These are phyloP conservation scores for Papilio glaucus DNA, from an alignment of 1,140 invertebrate species.

Conservation along the genomic window DNA sequence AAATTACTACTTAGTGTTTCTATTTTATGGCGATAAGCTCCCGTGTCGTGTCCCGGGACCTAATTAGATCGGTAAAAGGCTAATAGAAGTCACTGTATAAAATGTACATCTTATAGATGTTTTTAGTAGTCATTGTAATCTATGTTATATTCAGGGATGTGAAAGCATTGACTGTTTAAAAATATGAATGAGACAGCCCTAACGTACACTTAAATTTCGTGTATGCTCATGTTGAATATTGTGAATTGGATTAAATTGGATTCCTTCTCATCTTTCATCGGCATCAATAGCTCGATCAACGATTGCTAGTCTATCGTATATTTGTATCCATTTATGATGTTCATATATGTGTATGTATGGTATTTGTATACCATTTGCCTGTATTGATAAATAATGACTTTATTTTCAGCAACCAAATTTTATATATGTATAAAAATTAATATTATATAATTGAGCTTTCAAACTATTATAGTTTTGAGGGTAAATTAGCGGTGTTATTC, in stretches of 20 bases:
- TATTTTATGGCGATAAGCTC: no score
- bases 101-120: no score
- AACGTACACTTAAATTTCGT: neutral
- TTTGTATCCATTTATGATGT: neutral
- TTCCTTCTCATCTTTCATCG: constrained; percentile 23
- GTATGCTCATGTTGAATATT: constrained; percentile 26
- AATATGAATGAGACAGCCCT: neutral
- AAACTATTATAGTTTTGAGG: no score
- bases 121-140: neutral
- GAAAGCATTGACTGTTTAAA: neutral
- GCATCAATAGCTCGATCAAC: constrained; percentile 21
- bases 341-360: neutral
- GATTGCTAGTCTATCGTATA: constrained; percentile 13
- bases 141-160: no score
- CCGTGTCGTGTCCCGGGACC: no score
- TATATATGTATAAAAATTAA: no score
- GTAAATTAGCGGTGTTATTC: neutral
- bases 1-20: no score
- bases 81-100: no score
- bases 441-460: no score
- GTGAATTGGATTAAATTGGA: constrained; percentile 33
- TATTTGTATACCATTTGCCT: no score
- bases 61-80: no score
- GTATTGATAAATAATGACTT: neutral
- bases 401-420: neutral